Conservation (phyloP, 92 coral and sea anemone species). For the Pocillopora meandrina region DNA sequence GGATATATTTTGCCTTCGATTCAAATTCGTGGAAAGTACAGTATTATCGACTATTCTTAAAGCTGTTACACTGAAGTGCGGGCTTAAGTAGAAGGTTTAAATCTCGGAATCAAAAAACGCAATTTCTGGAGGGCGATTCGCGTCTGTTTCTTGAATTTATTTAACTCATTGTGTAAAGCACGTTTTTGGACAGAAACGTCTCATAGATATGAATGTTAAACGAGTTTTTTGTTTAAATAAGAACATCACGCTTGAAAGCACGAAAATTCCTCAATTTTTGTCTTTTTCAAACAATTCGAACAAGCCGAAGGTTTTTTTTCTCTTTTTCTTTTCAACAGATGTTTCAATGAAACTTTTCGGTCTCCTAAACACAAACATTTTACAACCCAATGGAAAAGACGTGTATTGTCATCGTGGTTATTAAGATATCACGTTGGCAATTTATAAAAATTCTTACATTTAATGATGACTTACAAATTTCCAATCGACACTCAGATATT, state of each 20-base stretch:
- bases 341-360: too few species aligned
- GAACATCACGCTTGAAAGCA: not conserved
- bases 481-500: not conserved
- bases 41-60: not conserved
- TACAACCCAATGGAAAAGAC: too few species aligned
- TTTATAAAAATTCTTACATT: too few species aligned
- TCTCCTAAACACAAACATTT: too few species aligned
- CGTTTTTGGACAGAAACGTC: not conserved
- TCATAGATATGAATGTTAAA: constrained; percentile 2
- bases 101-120: not conserved
- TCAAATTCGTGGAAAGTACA: not conserved
- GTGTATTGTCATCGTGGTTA: too few species aligned
- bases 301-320: too few species aligned
- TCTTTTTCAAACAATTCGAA: too few species aligned
- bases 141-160: not conserved
- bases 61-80: not conserved
- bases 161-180: not conserved
- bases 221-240: not conserved
- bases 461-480: too few species aligned
- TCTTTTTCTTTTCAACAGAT: too few species aligned
- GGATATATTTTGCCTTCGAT: not conserved
- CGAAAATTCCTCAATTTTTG: not conserved
- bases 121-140: too few species aligned
- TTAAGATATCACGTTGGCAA: too few species aligned
- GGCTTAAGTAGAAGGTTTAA: not conserved